Conservation (phyloP, 2,797 vertebrate species). For the Strix occidentalis region DNA sequence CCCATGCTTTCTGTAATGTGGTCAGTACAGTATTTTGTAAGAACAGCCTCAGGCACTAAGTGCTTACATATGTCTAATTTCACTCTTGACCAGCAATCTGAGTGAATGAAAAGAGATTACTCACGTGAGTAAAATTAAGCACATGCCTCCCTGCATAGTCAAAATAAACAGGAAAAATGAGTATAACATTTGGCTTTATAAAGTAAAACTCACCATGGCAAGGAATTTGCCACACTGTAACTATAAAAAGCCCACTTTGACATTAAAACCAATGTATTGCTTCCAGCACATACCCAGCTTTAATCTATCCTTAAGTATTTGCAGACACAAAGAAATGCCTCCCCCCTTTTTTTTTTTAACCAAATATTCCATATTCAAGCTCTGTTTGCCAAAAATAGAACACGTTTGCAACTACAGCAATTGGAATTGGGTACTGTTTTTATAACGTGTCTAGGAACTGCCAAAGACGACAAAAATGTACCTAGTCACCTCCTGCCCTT, state of each 20-base stretch:
- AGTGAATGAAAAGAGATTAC: background rate
- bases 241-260: background rate
- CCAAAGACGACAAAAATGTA: background rate
- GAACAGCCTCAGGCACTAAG: background rate
- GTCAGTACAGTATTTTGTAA: background rate
- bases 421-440: background rate
- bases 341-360: background rate
- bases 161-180: constrained; percentile 7
- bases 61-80: background rate
- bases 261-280: background rate
- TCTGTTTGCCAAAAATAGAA: background rate
- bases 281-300: background rate
- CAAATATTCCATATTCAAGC: background rate
- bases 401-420: background rate
- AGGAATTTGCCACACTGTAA: background rate
- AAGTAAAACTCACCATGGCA: background rate
- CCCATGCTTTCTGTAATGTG: background rate
- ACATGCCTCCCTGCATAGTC: background rate
- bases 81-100: background rate
- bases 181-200: background rate
- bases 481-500: background rate
- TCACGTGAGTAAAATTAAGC: background rate
- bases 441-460: background rate
- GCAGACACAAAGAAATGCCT: background rate
- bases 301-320: background rate